phyloP scores from a whole-genome alignment of 2,113 vertebrate genomes.

The Suricata suricatta region DNA sequence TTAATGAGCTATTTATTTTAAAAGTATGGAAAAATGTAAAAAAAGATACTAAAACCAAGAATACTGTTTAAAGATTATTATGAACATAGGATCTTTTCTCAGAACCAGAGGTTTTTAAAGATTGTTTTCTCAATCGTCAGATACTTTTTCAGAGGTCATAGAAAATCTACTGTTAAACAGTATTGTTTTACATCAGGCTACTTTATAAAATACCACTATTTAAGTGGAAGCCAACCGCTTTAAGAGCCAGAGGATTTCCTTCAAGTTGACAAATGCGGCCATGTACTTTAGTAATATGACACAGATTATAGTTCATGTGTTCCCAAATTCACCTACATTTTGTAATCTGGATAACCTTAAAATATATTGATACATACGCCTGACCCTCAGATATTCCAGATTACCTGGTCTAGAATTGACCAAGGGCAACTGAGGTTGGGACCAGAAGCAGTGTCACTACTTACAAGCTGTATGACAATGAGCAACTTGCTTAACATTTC shows the following conservation, averaged over 20 bases:
- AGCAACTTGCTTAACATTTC: not conserved
- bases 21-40: not conserved
- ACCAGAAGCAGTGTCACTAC: not conserved
- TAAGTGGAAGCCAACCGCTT: not conserved
- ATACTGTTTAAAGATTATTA: not conserved
- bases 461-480: not conserved
- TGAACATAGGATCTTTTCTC: not conserved
- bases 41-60: not conserved
- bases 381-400: not conserved
- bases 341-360: not conserved
- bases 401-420: not conserved
- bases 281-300: not conserved
- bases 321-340: not conserved
- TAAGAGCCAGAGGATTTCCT: not conserved
- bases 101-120: not conserved
- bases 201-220: not conserved
- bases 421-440: not conserved
- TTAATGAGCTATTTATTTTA: not conserved
- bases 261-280: not conserved
- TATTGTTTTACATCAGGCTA: not conserved
- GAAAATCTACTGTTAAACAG: not conserved
- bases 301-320: not conserved
- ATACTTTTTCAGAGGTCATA: not conserved
- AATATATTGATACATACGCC: fast-evolving
- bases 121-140: not conserved